A percentile compares a stretch with the other conserved stretches of the same genome.
Conservation (phyloP, 2,113 vertebrate species). For the Leptocoma aspasia region DNA sequence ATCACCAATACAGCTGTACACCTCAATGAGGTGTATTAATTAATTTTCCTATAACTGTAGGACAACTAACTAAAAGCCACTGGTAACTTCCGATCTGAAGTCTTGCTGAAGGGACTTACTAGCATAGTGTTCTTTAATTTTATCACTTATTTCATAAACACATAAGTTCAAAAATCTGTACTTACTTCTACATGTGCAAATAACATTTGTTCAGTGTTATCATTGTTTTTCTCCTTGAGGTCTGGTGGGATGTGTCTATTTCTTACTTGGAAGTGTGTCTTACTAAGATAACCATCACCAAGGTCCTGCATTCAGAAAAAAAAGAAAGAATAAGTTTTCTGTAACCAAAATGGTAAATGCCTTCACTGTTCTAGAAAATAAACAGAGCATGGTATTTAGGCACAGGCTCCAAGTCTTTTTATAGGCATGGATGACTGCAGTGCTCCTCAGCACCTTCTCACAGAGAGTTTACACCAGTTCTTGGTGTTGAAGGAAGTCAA, state of each 20-base stretch:
- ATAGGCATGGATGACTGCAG: neutral
- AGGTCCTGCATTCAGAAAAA: conserved; percentile 62
- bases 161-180: neutral
- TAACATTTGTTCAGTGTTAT: neutral
- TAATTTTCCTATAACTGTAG: neutral
- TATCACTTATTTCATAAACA: neutral
- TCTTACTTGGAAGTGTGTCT: conserved; percentile 68
- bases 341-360: neutral
- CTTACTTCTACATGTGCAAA: conserved; percentile 67
- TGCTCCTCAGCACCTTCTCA: neutral
- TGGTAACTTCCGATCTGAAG: neutral
- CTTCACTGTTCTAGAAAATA: conserved; percentile 11
- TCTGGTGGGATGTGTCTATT: neutral
- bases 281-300: conserved; percentile 75
- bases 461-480: neutral
- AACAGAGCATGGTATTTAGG: neutral
- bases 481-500: neutral
- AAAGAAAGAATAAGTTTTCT: neutral
- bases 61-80: neutral
- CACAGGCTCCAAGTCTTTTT: conserved; percentile 12
- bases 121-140: neutral
- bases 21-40: neutral
- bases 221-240: neutral
- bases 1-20: neutral
- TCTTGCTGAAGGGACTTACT: neutral